These are phyloP conservation scores for Sciurus carolinensis DNA, from an alignment of 2,797 vertebrate species.

Conservation along the genomic window DNA sequence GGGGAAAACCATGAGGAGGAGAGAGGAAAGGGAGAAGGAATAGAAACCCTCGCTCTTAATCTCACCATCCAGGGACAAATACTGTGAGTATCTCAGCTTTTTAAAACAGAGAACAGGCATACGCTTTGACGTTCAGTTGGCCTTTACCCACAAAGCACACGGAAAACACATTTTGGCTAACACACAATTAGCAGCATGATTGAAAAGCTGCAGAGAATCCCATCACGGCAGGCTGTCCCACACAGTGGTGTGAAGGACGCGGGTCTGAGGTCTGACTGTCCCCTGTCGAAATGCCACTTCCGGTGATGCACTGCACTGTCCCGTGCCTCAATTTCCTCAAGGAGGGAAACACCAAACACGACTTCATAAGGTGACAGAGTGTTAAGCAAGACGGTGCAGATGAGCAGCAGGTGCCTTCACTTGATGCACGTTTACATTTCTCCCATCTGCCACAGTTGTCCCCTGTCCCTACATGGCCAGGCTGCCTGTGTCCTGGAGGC, in stretches of 20 bases:
- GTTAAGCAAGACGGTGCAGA: neutral
- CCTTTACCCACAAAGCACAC: neutral
- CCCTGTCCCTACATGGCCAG: neutral
- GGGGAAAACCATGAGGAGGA: neutral
- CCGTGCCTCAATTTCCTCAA: neutral
- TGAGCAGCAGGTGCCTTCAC: neutral
- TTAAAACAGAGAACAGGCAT: neutral
- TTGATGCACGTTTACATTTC: neutral
- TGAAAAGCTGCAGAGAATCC: fast-evolving
- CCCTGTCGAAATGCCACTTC: neutral
- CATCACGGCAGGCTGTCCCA: neutral
- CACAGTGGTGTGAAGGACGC: neutral
- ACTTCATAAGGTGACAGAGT: neutral
- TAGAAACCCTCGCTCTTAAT: neutral
- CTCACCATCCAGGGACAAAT: neutral
- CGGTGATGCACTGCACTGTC: neutral
- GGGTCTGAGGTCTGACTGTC: neutral
- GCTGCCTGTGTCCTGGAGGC: neutral
- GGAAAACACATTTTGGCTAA: neutral
- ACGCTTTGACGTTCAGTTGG: neutral
- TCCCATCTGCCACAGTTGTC: neutral
- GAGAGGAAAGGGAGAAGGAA: neutral
- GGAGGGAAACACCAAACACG: neutral
- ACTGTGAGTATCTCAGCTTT: neutral
- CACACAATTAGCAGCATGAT: neutral